Evolutionary conservation across 2,113 vertebrate genomes (phyloP).

Genomic region (Ageneiosus marmoratus): DNA sequence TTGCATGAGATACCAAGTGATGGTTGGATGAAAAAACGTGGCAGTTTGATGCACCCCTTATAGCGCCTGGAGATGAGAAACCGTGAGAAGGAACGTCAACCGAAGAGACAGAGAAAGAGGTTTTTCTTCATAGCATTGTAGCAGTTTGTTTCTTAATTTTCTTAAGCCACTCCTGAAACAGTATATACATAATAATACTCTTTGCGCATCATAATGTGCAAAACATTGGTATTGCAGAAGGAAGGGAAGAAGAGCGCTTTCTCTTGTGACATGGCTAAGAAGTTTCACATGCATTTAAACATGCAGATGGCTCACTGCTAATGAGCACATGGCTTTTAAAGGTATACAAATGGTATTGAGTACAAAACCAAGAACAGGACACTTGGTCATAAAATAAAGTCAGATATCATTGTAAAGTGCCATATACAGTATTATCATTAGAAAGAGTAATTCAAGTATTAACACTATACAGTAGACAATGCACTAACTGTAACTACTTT

Average conservation of each 20-base stretch:
- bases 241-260: not conserved
- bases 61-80: conserved; percentile 72
- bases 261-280: not conserved
- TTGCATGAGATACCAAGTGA: conserved; percentile 68
- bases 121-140: not conserved
- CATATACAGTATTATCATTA: conserved; percentile 26
- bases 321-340: conserved; percentile 22
- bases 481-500: conserved; percentile 43
- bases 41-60: conserved; percentile 79
- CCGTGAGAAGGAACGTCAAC: conserved; percentile 38
- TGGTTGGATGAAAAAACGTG: conserved; percentile 75
- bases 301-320: conserved; percentile 35
- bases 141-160: not conserved
- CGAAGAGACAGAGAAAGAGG: conserved; percentile 12
- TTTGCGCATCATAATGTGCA: too few species aligned
- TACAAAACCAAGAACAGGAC: conserved; percentile 8
- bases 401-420: conserved; percentile 22
- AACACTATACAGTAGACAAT: conserved; percentile 49
- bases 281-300: conserved; percentile 43
- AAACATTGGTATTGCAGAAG: not conserved
- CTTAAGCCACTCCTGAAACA: not conserved
- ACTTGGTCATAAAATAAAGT: conserved; percentile 11
- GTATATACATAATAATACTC: not conserved
- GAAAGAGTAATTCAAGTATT: conserved; percentile 48
- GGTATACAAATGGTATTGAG: conserved; percentile 1